Conservation (phyloP, 2,888 invertebrate species). For the Hyles lineata region DNA sequence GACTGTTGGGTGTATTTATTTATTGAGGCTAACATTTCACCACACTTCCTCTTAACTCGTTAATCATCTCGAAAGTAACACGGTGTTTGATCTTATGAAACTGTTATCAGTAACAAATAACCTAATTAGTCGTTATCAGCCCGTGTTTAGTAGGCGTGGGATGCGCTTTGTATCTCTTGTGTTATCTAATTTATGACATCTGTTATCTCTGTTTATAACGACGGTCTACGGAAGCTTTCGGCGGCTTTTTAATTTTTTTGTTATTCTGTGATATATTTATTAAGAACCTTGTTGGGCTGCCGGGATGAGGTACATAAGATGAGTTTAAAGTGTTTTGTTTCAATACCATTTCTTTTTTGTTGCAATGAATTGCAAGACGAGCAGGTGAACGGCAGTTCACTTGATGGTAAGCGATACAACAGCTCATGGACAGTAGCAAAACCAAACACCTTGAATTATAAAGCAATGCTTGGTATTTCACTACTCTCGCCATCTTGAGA, state of each 20-base stretch:
- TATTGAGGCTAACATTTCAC: no score
- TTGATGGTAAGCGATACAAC: no score
- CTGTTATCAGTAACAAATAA: slow-evolving; percentile 49
- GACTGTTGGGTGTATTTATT: no score
- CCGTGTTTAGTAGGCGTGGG: slow-evolving; percentile 31
- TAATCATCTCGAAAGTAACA: neutral
- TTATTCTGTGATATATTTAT: neutral
- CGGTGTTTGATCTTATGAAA: slow-evolving; percentile 33
- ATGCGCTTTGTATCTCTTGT: neutral
- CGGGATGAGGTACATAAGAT: no score
- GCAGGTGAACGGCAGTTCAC: no score
- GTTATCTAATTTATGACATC: slow-evolving; percentile 12
- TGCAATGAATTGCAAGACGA: no score
- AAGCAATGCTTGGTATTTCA: no score
- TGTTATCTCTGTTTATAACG: neutral
- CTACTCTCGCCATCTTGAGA: no score
- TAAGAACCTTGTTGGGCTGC: neutral
- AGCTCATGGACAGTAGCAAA: no score
- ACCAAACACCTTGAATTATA: no score
- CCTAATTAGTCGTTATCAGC: slow-evolving; percentile 49
- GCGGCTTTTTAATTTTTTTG: slow-evolving; percentile 9
- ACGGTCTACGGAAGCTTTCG: neutral
- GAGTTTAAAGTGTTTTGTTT: no score
- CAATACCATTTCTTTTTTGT: no score
- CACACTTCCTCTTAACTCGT: neutral